Evolutionary conservation across 1,140 invertebrate species (phyloP).

Genomic region (Diabrotica virgifera): DNA sequence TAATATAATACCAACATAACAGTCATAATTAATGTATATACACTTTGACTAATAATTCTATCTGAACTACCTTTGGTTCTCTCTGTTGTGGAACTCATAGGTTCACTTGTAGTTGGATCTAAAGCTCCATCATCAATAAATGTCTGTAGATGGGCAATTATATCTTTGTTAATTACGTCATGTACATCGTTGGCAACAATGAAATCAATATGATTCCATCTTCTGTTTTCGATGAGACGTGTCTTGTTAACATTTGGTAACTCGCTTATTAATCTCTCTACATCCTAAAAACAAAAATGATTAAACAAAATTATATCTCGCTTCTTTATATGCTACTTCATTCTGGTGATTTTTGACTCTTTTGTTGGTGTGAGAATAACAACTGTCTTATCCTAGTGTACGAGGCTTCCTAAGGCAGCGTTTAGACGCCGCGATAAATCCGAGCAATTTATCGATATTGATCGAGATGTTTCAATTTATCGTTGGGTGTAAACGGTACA

Average conservation of each 20-base stretch:
- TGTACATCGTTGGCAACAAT: conserved; percentile 25
- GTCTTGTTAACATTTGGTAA: conserved; percentile 20
- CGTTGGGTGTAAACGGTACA: too few species aligned
- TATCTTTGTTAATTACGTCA: conserved; percentile 5
- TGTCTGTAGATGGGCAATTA: not conserved
- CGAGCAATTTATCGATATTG: too few species aligned
- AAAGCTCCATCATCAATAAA: not conserved
- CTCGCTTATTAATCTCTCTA: conserved; percentile 21
- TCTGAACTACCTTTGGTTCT: not conserved
- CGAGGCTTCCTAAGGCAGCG: too few species aligned
- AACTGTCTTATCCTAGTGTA: too few species aligned
- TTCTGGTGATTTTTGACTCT: too few species aligned
- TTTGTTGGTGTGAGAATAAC: too few species aligned
- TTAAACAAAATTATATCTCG: not conserved
- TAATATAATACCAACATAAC: too few species aligned
- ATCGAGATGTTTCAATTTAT: too few species aligned
- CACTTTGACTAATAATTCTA: not conserved
- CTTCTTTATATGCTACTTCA: not conserved
- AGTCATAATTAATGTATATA: too few species aligned
- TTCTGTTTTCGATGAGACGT: conserved; percentile 21
- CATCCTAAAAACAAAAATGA: conserved; percentile 27
- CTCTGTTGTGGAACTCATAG: too few species aligned
- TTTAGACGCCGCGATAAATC: too few species aligned
- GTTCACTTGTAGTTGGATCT: too few species aligned
- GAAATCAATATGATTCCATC: conserved; percentile 33